Conservation (phyloP, 2,888 invertebrate species). For the Nephrotoma guestfalica region DNA sequence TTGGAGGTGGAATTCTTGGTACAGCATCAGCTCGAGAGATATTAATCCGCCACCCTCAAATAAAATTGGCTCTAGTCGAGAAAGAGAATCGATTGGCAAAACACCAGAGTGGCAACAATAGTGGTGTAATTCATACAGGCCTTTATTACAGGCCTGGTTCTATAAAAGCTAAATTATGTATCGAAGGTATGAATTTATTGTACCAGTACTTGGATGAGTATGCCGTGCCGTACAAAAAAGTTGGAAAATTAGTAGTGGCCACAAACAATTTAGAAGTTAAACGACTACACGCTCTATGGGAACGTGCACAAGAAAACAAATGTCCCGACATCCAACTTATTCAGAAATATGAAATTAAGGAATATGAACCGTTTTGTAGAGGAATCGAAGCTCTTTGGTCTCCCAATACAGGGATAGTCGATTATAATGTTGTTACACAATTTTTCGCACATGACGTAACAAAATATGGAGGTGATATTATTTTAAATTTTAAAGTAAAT, state of each 20-base stretch:
- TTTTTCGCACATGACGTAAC: slow-evolving; percentile 71
- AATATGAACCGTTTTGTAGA: slow-evolving; percentile 77
- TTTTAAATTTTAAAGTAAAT: slow-evolving; percentile 61
- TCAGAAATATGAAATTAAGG: slow-evolving; percentile 54
- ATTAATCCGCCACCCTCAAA: slow-evolving; percentile 52
- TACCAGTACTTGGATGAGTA: slow-evolving; percentile 81
- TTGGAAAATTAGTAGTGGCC: slow-evolving; percentile 93
- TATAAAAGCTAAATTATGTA: slow-evolving; percentile 87
- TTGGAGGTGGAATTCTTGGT: slow-evolving; percentile 97
- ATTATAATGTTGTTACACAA: slow-evolving; percentile 72
- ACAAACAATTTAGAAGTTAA: slow-evolving; percentile 54
- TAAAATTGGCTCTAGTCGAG: slow-evolving; percentile 80
- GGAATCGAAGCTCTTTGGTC: slow-evolving; percentile 91
- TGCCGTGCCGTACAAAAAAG: slow-evolving; percentile 79
- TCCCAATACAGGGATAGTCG: slow-evolving; percentile 94
- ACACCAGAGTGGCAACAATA: slow-evolving; percentile 96
- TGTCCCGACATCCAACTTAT: slow-evolving; percentile 73
- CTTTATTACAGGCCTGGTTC: slow-evolving; percentile 76
- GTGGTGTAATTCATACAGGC: slow-evolving; percentile 97
- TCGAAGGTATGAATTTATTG: slow-evolving; percentile 63
- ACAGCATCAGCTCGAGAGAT: slow-evolving; percentile 88
- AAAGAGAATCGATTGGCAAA: slow-evolving; percentile 72
- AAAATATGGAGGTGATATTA: slow-evolving; percentile 53
- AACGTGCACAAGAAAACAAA: slow-evolving; percentile 40
- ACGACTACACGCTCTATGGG: slow-evolving; percentile 37